Conservation (phyloP, 2,113 vertebrate genomes). For the Thermophis baileyi region DNA sequence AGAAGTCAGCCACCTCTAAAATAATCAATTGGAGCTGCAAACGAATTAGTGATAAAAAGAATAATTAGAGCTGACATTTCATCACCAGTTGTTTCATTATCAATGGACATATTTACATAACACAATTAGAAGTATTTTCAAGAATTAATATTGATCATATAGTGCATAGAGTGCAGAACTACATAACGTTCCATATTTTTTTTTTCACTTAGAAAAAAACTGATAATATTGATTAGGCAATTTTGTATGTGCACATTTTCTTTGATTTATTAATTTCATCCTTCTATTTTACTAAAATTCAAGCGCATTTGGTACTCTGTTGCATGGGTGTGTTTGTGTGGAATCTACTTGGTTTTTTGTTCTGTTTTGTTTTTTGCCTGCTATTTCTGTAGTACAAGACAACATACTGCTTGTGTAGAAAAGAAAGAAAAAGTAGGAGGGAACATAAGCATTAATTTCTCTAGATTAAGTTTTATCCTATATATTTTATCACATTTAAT, state of each 20-base stretch:
- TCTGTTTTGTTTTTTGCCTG: neutral
- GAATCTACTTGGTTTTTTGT: neutral
- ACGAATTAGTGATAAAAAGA: neutral
- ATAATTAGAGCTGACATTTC: neutral
- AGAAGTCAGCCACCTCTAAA: neutral
- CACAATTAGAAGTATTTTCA: neutral
- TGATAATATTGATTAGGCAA: neutral
- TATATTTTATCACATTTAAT: neutral
- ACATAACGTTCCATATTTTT: neutral
- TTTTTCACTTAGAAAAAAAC: neutral
- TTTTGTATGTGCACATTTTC: neutral
- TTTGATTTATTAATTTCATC: neutral
- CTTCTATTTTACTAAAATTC: neutral
- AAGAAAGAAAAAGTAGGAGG: neutral
- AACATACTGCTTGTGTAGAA: neutral
- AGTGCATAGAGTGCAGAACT: neutral
- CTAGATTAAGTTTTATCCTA: neutral
- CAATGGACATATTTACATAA: neutral
- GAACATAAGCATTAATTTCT: neutral
- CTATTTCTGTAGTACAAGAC: neutral
- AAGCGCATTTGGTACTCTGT: neutral
- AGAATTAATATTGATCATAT: neutral
- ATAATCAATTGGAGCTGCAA: neutral
- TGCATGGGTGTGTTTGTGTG: neutral
- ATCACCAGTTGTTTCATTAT: slow-evolving; percentile 13